Base-by-base conservation (phyloP, 1,140 invertebrate genomes). In the Lasioglossum albipes region DNA sequence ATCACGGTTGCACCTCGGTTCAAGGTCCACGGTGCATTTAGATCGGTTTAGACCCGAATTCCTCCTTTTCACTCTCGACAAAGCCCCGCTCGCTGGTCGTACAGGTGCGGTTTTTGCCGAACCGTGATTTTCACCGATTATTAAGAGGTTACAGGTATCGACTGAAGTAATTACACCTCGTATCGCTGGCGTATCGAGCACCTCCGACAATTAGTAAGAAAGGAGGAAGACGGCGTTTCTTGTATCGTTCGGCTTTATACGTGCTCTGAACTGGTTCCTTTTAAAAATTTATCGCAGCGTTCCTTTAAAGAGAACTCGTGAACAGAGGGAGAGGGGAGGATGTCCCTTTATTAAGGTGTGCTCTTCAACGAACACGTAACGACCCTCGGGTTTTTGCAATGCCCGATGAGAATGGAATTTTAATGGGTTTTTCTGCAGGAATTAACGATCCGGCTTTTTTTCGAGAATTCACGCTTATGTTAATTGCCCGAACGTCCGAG, bases 1-100 rank as follows among this genome's bases (percentile, higher is more conserved):
- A 76, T 70, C 85, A 86, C 78, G 82, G 79, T 84, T 84, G 82
- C 79, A 78, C n/a, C 61, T 75, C 62, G 85, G 86, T 87, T 88
- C 86, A 88, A 88, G 86, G 86, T 85, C 86, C 66, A 16, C 41
- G 71, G 72, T 73, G 71, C 83, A 72, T 75, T 81, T 79, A 85
- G 79, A 85, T 77, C 72, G 66, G 64, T 83, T 85, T 78, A 79
- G 83, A 65, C 59, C 66, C 57, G 82, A 83, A 75, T 72, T 75
- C 59, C 59, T 20, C 57, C 57, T 22, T n/a, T 66, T 45, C 41
- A 45, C 36, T n/a, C 82, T 81, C 66, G 79, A 67, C 75, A 52
- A 79, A 78, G 82, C 75, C 49, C 66, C 80, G 61, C 61, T 20
- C 20, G 16, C 66, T n/a, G 27, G 27, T 27, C 20, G 20, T 9